Base-by-base conservation (phyloP, 1,140 invertebrate species). In the Neodiprion virginianus region DNA sequence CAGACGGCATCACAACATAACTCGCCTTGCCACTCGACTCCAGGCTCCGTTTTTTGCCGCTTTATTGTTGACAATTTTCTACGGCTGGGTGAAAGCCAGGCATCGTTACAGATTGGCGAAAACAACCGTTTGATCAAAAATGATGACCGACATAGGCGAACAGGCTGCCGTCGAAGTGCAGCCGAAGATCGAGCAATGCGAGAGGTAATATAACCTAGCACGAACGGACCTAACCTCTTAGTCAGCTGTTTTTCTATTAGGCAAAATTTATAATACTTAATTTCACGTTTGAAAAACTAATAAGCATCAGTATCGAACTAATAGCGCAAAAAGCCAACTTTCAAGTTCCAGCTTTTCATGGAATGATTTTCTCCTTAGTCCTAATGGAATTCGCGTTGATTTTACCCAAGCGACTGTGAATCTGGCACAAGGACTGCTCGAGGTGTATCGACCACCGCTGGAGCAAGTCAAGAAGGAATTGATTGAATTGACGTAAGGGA, bases 131-230 rank as follows among this genome's bases (percentile, higher is more conserved):
- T 12, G n/a, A 61, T 0, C 8, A 50, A 84, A 80, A 21, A 87
- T 87, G 83, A 87, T 87, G 87, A 83, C 79, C 61, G 83, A 87
- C 67, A 79, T 87, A 8, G 81, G 76, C 73, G 78, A 83, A 70
- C 72, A 79, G 28, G 79, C 76, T 66, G 79, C 78, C 0, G 75
- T 72, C 2, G 79, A 84, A 75, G 71, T 87, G 40, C 77, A 82
- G 49, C 73, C 78, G 5, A 71, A 77, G 69, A 69, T 77, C 17
- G 76, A 80, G 48, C 74, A 71, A n/a, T 21, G 72, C 10, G 72
- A 80, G 72, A 80, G 75, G 83, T 87, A 84, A 85, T 74, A 83
- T 87, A 84, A 85, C 75, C 77, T 79, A 10, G 21, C 53, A 17
- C 7, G n/a, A 61, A 12, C 11, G 5, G n/a, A 61, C 53, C 53